Conservation (phyloP, 2,888 invertebrate species). For the Proisotoma minuta region DNA sequence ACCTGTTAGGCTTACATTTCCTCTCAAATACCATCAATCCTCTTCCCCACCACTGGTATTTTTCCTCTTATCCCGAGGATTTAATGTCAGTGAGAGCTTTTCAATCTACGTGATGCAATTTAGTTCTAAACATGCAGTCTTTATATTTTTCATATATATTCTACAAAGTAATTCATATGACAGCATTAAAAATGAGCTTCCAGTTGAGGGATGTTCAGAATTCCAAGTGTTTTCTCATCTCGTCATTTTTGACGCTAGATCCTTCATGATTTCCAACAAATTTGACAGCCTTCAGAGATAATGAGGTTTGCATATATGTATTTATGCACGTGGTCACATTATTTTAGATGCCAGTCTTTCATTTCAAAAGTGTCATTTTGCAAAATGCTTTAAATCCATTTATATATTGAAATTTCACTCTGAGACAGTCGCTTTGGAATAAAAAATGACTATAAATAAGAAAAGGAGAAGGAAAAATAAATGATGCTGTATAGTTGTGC, state of each 20-base stretch:
- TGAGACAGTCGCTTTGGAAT: slow-evolving; percentile 2
- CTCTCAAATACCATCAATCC: slow-evolving; percentile 1
- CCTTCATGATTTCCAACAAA: not conserved
- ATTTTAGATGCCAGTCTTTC: not conserved
- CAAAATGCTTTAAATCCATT: not conserved
- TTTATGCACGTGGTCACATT: not conserved
- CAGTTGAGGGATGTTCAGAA: too few relatives aligned
- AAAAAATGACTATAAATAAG: slow-evolving; percentile 1
- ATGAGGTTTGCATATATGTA: not conserved
- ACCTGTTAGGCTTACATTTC: slow-evolving; percentile 8
- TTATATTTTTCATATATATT: too few relatives aligned
- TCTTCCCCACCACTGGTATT: not conserved
- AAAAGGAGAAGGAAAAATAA: too few relatives aligned
- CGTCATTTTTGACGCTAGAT: not conserved
- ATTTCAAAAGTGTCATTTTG: slow-evolving; percentile 6
- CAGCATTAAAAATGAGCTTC: too few relatives aligned
- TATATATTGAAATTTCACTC: not conserved
- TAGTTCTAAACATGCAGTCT: too few relatives aligned
- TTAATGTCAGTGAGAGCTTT: not conserved
- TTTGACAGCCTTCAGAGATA: not conserved
- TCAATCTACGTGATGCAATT: slow-evolving; percentile 1
- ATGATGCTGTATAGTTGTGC: too few relatives aligned
- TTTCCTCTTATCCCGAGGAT: not conserved
- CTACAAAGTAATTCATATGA: too few relatives aligned
- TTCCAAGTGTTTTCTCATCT: too few relatives aligned